These are phyloP conservation scores for Lagopus muta DNA, from an alignment of 2,113 vertebrate genomes.

Conservation along the genomic window DNA sequence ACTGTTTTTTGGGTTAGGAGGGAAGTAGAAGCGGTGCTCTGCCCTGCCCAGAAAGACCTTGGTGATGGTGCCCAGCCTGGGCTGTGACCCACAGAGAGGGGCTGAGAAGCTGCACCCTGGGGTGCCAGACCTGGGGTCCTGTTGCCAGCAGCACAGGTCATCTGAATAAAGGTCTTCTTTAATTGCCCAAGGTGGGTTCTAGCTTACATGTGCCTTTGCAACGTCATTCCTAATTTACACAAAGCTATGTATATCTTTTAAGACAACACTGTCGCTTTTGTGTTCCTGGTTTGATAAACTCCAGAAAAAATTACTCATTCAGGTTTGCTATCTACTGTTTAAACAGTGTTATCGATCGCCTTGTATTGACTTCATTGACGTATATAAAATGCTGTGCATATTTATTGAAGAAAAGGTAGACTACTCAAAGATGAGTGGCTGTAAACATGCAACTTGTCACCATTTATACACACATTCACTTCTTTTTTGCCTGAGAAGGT, in stretches of 20 bases:
- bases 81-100: neutral
- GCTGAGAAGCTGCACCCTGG: neutral
- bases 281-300: neutral
- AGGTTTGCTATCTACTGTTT: neutral
- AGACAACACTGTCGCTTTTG: neutral
- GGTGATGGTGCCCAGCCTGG: neutral
- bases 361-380: neutral
- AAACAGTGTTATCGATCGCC: neutral
- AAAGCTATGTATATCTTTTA: neutral
- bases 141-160: neutral
- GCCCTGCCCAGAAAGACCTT: fast-evolving
- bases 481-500: neutral
- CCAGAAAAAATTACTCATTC: neutral
- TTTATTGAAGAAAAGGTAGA: constrained; percentile 10
- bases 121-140: neutral
- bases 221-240: neutral
- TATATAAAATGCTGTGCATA: neutral
- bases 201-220: neutral
- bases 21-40: neutral
- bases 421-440: neutral
- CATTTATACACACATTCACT: neutral
- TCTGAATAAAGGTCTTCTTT: neutral
- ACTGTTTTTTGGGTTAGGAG: constrained; percentile 10
- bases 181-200: neutral
- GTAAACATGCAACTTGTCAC: neutral